Evolutionary conservation across 2,888 invertebrate genomes (phyloP), one percentile per base, ranked within the genome.

Genomic region (Meliscaeva auricollis): DNA sequence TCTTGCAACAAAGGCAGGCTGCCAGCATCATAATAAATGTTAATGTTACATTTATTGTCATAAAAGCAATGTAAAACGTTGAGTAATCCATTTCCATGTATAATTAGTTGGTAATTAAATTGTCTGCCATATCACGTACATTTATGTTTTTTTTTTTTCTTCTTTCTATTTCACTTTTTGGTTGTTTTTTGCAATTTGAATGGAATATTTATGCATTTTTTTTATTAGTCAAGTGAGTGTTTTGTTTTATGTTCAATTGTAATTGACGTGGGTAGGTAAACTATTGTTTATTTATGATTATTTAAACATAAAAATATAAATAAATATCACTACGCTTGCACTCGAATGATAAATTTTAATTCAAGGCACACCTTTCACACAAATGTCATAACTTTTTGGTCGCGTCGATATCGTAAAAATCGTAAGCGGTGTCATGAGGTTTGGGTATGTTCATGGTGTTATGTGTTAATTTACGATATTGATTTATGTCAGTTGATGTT

Each of bases 1-100:
- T 95, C 89, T 95, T 94, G 92, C 96, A 96, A 90, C 96, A 96
- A 87, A 96, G 94, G 91, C 96, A 96, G 88, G 94, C 94, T 84
- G 94, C 94, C 87, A 96, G 92, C 89, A 93, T 92, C 78, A 93
- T 93, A 74, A 94, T 91, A 60, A 94, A 91, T 38, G 91, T 89
- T 62, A 92, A 72, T 56, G 91, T 90, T 73, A 92, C 84, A 89
- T 90, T 91, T 54, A 91, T 88, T 68, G 92, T 91, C 89, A 92
- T 89, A 85, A 92, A 89, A 46, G 91, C 87, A 68, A 89, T 88
- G 84, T 89, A 90, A 84, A 87, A 88, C 72, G 84, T 75, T 83
- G 87, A 88, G 84, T 88, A 87, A 87, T 88, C 88, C 88, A 88
- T 88, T 85, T 75, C 87, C 78, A 69, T 87, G 46, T 75, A 58